Evolutionary conservation across 2,888 invertebrate genomes (phyloP).

Genomic region (Dasypolia templi): DNA sequence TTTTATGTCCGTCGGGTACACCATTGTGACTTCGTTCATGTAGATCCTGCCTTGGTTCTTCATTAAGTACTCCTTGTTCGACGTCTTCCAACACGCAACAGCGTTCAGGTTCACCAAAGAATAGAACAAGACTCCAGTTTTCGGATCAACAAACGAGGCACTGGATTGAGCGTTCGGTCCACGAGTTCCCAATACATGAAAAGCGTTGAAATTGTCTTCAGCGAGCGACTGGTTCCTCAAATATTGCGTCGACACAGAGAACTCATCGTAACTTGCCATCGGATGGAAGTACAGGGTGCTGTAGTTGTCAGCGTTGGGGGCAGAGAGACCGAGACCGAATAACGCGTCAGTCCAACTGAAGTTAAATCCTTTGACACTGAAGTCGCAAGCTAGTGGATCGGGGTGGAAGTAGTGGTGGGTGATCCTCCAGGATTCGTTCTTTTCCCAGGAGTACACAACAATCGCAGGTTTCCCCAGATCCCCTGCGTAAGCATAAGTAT

Average conservation of each 20-base stretch:
- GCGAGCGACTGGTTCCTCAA: constrained; percentile 91
- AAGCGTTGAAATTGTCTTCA: constrained; percentile 91
- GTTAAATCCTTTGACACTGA: constrained; percentile 92
- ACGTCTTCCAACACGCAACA: constrained; percentile 94
- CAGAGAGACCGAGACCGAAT: constrained; percentile 93
- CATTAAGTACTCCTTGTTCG: constrained; percentile 92
- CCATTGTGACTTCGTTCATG: constrained; percentile 93
- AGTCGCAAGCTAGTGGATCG: constrained; percentile 93
- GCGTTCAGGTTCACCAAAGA: constrained; percentile 94
- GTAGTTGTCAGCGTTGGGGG: constrained; percentile 91
- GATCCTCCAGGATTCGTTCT: constrained; percentile 93
- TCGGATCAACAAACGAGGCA: constrained; percentile 93
- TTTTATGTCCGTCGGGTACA: constrained; percentile 95
- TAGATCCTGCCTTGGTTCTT: constrained; percentile 93
- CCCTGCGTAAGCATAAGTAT: constrained; percentile 93
- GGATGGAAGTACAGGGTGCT: constrained; percentile 95
- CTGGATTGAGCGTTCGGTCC: constrained; percentile 94
- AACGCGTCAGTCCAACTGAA: constrained; percentile 95
- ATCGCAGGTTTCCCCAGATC: constrained; percentile 93
- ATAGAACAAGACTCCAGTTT: constrained; percentile 94
- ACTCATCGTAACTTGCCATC: constrained; percentile 94
- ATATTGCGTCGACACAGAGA: constrained; percentile 93
- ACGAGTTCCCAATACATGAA: constrained; percentile 92
- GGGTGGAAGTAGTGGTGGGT: constrained; percentile 93
- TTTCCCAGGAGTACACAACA: constrained; percentile 94